These are phyloP conservation scores for Lamellibrachia luymesi DNA, from an alignment of 1,140 invertebrate species.

Conservation along the genomic window DNA sequence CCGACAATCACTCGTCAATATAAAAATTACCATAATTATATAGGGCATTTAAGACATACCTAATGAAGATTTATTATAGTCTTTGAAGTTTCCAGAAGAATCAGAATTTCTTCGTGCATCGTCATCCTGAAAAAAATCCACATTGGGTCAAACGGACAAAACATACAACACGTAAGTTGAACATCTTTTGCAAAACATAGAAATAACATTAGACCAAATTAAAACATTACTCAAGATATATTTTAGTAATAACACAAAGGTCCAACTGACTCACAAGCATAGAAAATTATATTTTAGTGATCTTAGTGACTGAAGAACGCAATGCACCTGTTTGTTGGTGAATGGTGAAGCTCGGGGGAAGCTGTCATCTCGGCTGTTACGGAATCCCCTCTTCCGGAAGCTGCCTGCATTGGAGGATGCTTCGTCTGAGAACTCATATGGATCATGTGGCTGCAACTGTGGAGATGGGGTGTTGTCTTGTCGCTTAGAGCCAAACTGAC, in stretches of 20 bases:
- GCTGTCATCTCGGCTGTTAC: slow-evolving; percentile 46
- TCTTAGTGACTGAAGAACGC: neutral
- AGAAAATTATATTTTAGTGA: no score
- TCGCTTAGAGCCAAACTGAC: neutral
- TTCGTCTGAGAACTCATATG: slow-evolving; percentile 54
- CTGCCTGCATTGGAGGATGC: slow-evolving; percentile 47
- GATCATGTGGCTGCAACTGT: slow-evolving; percentile 35
- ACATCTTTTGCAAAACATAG: no score
- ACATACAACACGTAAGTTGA: no score
- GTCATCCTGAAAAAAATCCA: neutral
- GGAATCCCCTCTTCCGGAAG: slow-evolving; percentile 35
- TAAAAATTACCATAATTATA: slow-evolving; percentile 9
- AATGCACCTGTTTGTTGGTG: slow-evolving; percentile 21
- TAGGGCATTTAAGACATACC: neutral
- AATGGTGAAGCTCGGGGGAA: slow-evolving; percentile 38
- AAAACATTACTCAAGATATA: no score
- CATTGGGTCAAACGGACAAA: neutral
- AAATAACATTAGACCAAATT: no score
- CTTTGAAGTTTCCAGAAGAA: neutral
- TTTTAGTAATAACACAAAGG: no score
- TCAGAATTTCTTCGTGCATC: slow-evolving; percentile 1
- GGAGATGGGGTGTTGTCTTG: neutral
- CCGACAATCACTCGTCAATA: neutral
- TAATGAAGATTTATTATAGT: neutral
- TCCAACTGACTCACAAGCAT: no score